These are phyloP conservation scores for Moxostoma hubbsi DNA, from an alignment of 2,797 vertebrate species.

Conservation along the genomic window DNA sequence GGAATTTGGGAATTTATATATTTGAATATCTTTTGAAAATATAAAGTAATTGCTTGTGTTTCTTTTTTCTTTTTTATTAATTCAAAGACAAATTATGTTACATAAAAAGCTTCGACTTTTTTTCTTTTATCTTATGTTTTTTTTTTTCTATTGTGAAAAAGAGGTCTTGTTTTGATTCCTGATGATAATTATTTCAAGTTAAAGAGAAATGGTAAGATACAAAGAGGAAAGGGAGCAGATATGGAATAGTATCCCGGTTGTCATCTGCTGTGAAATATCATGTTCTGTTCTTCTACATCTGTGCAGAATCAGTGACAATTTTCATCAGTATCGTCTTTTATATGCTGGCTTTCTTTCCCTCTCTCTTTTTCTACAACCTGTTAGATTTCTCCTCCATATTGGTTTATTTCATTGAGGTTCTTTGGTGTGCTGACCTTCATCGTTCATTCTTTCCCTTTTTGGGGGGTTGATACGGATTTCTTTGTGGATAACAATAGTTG, in stretches of 20 bases:
- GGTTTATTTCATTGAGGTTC: not conserved
- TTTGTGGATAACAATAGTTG: conserved; percentile 38
- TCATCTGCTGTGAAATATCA: conserved; percentile 54
- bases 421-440: conserved; percentile 8
- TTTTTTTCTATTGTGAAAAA: conserved; percentile 39
- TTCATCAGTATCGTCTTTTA: conserved; percentile 54
- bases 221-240: conserved; percentile 20
- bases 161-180: conserved; percentile 29
- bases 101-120: conserved; percentile 58
- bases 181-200: conserved; percentile 66
- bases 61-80: conserved; percentile 33
- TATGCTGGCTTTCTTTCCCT: conserved; percentile 17
- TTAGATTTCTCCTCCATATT: conserved; percentile 8
- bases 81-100: conserved; percentile 48
- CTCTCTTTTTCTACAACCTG: not conserved
- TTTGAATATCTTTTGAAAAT: conserved; percentile 64
- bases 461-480: conserved; percentile 39
- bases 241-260: not conserved
- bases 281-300: conserved; percentile 5
- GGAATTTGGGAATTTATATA: conserved; percentile 71
- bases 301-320: conserved; percentile 13
- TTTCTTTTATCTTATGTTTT: conserved; percentile 36
- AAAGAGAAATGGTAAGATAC: conserved; percentile 50
- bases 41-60: conserved; percentile 27
- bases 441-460: not conserved